Conservation (phyloP, 1,140 invertebrate species). For the Cydia strobilella region DNA sequence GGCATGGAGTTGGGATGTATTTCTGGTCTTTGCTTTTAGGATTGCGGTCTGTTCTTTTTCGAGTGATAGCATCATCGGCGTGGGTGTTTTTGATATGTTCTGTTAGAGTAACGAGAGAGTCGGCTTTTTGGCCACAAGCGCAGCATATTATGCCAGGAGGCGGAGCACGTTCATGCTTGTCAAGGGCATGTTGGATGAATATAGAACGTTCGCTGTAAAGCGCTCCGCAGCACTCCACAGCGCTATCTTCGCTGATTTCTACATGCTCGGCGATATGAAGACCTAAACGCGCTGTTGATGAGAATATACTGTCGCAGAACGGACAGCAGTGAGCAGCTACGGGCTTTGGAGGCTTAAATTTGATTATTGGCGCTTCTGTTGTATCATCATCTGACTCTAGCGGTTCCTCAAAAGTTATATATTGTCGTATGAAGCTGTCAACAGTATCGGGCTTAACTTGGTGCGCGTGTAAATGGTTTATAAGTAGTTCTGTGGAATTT, state of each 20-base stretch:
- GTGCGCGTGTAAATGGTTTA: constrained; percentile 52
- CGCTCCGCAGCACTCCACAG: constrained; percentile 37
- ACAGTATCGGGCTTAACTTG: constrained; percentile 36
- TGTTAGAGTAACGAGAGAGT: constrained; percentile 39
- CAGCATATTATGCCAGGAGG: constrained; percentile 38
- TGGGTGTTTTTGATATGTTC: constrained; percentile 52
- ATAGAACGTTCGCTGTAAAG: constrained; percentile 48
- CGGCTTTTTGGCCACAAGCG: constrained; percentile 49
- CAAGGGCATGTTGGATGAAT: constrained; percentile 54
- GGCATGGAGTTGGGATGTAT: constrained; percentile 59
- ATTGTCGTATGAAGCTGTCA: constrained; percentile 53
- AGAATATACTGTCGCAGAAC: constrained; percentile 61
- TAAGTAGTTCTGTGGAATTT: constrained; percentile 40
- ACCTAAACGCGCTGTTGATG: constrained; percentile 54
- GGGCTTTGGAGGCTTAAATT: constrained; percentile 23
- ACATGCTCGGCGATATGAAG: constrained; percentile 60
- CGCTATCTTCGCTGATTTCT: constrained; percentile 44
- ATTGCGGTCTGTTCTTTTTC: constrained; percentile 33
- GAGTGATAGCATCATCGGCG: constrained; percentile 4
- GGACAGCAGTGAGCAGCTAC: constrained; percentile 54
- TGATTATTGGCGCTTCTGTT: constrained; percentile 25
- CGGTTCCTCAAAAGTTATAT: constrained; percentile 61
- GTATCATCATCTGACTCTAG: constrained; percentile 46
- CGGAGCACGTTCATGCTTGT: constrained; percentile 41
- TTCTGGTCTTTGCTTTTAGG: constrained; percentile 47